Percentiles rank a stretch among this genome's conserved stretches.
These are phyloP conservation scores for Hozukius guyotensis DNA, from an alignment of 2,797 vertebrate species.

Conservation along the genomic window DNA sequence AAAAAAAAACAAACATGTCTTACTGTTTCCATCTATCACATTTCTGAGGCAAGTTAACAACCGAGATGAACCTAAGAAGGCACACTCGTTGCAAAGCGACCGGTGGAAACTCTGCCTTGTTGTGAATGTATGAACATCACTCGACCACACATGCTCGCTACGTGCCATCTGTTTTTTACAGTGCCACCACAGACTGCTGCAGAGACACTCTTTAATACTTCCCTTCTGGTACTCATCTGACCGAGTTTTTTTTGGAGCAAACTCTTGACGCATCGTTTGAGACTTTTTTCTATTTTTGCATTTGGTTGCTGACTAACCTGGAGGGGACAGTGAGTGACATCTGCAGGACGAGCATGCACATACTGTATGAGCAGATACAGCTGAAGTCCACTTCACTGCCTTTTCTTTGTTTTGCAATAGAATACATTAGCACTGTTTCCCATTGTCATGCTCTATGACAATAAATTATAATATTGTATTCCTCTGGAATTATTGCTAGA, in stretches of 20 bases:
- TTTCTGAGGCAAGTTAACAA: conserved; percentile 55
- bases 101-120: conserved; percentile 70
- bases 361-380: conserved; percentile 63
- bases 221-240: conserved; percentile 56
- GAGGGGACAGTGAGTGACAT: conserved; percentile 36
- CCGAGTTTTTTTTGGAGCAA: conserved; percentile 22
- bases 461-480: conserved; percentile 88
- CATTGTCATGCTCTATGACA: conserved; percentile 89
- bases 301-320: conserved; percentile 55
- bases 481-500: conserved; percentile 89
- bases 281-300: conserved; percentile 57
- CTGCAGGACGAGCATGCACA: conserved; percentile 75
- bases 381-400: conserved; percentile 78
- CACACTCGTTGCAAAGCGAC: conserved; percentile 24
- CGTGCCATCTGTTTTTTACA: conserved; percentile 55
- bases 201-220: conserved; percentile 61
- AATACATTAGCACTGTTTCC: conserved; percentile 84
- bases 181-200: conserved; percentile 64
- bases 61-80: conserved; percentile 41
- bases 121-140: conserved; percentile 84
- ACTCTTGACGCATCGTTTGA: conserved; percentile 27
- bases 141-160: conserved; percentile 63
- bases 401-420: conserved; percentile 82
- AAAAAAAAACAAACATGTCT: background rate
- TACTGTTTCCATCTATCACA: conserved; percentile 32